Conservation (phyloP, 2,797 vertebrate genomes). For the Pangasius djambal region DNA sequence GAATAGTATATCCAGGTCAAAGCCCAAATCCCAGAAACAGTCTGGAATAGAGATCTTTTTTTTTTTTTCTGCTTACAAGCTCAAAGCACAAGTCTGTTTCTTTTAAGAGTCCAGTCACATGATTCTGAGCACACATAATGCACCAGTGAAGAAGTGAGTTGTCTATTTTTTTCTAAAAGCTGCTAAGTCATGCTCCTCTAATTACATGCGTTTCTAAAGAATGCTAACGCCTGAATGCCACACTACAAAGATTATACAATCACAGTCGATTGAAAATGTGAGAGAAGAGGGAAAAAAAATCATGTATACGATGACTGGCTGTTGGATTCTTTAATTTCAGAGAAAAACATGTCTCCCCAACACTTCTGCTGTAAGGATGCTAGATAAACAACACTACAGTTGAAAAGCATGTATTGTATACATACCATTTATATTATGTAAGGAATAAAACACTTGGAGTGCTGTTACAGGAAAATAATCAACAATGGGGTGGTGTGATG, state of each 20-base stretch:
- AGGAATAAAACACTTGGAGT: background rate
- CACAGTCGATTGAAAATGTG: background rate
- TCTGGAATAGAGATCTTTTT: background rate
- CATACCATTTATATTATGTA: background rate
- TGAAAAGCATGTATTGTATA: background rate
- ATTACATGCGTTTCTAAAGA: background rate
- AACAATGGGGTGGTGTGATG: background rate
- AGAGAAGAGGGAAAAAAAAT: background rate
- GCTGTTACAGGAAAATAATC: background rate
- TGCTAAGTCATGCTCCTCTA: background rate
- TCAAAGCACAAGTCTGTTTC: conserved; percentile 2
- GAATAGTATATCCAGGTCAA: conserved; percentile 1
- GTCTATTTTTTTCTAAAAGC: background rate
- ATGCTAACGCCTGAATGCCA: background rate
- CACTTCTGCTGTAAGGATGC: background rate
- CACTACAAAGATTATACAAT: background rate
- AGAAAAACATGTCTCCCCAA: background rate
- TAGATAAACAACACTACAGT: background rate
- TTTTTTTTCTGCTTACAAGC: background rate
- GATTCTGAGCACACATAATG: background rate
- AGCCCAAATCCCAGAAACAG: conserved; percentile 16
- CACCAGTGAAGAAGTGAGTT: conserved; percentile 10
- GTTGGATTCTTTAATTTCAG: background rate
- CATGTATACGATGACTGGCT: background rate
- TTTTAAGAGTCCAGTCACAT: background rate